These are phyloP conservation scores for Rhinogobio ventralis DNA, from an alignment of 2,797 vertebrate genomes.

Conservation along the genomic window DNA sequence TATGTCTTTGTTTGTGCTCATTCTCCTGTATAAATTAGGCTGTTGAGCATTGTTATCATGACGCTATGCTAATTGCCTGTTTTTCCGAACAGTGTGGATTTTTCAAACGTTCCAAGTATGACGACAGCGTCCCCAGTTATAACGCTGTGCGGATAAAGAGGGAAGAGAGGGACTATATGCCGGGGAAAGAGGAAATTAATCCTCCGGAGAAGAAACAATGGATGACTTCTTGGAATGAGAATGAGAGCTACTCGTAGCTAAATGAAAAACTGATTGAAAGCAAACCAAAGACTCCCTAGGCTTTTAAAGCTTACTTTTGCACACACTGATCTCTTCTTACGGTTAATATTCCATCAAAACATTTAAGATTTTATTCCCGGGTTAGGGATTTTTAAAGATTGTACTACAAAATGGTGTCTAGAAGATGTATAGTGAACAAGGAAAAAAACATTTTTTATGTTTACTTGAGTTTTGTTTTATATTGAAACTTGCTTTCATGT, in stretches of 20 bases:
- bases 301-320: constrained; percentile 50
- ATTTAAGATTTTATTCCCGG: background rate
- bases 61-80: background rate
- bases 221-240: constrained; percentile 93
- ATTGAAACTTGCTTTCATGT: background rate
- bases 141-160: constrained; percentile 91
- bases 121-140: constrained; percentile 91
- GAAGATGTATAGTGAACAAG: background rate
- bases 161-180: constrained; percentile 82
- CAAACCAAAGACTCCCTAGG: constrained; percentile 47
- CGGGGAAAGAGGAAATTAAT: constrained; percentile 75
- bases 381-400: constrained; percentile 9
- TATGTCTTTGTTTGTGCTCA: background rate
- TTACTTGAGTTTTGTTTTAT: background rate
- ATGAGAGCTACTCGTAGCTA: constrained; percentile 87
- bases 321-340: constrained; percentile 56
- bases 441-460: background rate
- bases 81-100: constrained; percentile 86
- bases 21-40: background rate
- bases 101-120: constrained; percentile 92
- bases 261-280: constrained; percentile 55
- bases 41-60: constrained; percentile 18
- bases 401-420: constrained; percentile 20
- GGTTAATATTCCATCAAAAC: constrained; percentile 62
- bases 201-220: constrained; percentile 88